Conservation (phyloP, 2,888 invertebrate species). For the Spodoptera littoralis region DNA sequence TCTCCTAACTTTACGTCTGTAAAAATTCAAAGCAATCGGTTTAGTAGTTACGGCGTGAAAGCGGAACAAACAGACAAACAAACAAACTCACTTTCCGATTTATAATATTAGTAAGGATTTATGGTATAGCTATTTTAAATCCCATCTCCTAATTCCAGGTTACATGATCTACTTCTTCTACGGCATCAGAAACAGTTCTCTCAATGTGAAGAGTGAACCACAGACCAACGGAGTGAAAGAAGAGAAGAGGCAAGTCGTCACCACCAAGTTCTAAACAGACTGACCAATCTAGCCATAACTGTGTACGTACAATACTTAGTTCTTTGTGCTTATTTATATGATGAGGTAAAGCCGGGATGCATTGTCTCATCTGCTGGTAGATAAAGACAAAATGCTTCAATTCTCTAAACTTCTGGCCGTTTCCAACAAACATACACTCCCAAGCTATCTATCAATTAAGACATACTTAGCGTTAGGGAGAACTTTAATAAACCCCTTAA, state of each 20-base stretch:
- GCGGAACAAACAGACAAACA: too few species aligned
- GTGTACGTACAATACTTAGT: constrained; percentile 22
- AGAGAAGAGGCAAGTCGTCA: constrained; percentile 66
- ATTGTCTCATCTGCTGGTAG: not conserved
- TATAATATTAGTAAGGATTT: too few species aligned
- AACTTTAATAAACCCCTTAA: too few species aligned
- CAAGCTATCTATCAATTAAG: too few species aligned
- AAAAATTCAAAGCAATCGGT: too few species aligned
- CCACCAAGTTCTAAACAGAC: constrained; percentile 75
- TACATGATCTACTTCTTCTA: constrained; percentile 96
- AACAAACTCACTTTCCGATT: too few species aligned
- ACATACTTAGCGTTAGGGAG: too few species aligned
- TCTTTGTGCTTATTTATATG: not conserved
- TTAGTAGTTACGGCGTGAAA: too few species aligned
- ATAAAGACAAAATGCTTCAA: too few species aligned
- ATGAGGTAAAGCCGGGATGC: not conserved
- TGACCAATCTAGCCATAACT: constrained; percentile 48
- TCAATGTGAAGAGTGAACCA: constrained; percentile 74
- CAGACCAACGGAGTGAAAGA: constrained; percentile 57
- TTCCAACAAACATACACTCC: too few species aligned
- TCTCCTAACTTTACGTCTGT: too few species aligned
- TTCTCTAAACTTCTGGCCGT: too few species aligned
- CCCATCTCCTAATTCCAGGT: constrained; percentile 83
- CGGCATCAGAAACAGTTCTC: constrained; percentile 93
- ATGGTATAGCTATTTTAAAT: not conserved